These are phyloP conservation scores for Phodopus roborovskii DNA, from an alignment of 2,113 vertebrate genomes.

Conservation along the genomic window DNA sequence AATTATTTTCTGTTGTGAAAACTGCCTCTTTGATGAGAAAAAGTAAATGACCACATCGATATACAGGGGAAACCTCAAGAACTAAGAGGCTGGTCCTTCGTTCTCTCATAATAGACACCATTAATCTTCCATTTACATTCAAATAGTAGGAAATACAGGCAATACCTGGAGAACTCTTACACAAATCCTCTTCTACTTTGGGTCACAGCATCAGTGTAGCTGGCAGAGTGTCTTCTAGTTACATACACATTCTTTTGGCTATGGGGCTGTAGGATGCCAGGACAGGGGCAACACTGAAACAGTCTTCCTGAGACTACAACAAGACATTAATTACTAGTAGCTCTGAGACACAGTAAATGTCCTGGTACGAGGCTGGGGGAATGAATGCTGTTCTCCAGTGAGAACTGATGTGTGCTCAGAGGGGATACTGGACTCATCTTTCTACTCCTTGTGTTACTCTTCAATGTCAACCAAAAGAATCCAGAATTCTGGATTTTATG, in stretches of 20 bases:
- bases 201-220: not conserved
- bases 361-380: not conserved
- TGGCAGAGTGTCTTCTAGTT: conserved; percentile 70
- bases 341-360: not conserved
- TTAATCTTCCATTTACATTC: conserved; percentile 66
- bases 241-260: conserved; percentile 72
- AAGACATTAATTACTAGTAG: not conserved
- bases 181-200: conserved; percentile 59
- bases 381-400: not conserved
- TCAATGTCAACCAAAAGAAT: conserved; percentile 10
- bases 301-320: not conserved
- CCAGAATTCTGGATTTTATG: not conserved
- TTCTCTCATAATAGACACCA: conserved; percentile 63
- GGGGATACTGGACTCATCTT: not conserved
- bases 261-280: not conserved
- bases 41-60: not conserved
- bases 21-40: conserved; percentile 24
- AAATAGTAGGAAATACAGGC: conserved; percentile 61
- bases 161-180: conserved; percentile 63
- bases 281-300: conserved; percentile 34
- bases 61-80: not conserved
- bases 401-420: not conserved
- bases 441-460: not conserved
- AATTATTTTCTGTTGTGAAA: not conserved
- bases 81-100: not conserved